Conservation (phyloP, 1,140 invertebrate species). For the Macrotrachela quadricornifera region DNA sequence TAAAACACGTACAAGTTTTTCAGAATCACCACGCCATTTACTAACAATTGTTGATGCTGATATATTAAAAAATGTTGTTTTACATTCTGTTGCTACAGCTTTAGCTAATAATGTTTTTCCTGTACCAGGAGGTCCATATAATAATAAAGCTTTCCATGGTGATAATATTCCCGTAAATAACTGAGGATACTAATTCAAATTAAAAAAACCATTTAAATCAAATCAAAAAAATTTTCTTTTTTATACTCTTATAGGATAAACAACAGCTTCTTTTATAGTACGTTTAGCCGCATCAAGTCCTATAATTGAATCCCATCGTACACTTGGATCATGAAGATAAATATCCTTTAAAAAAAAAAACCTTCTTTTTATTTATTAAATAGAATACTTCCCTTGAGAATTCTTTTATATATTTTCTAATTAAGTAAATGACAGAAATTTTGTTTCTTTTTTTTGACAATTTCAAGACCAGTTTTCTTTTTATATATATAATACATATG, state of each 20-base stretch:
- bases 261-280: constrained; percentile 52
- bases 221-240: neutral
- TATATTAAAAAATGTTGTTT: constrained; percentile 72
- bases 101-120: constrained; percentile 72
- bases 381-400: too few species aligned
- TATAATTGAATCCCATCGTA: constrained; percentile 40
- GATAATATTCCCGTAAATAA: constrained; percentile 53
- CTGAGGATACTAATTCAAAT: constrained; percentile 42
- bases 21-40: constrained; percentile 82
- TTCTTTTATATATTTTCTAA: too few species aligned
- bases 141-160: constrained; percentile 59
- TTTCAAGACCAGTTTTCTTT: too few species aligned
- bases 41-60: constrained; percentile 64
- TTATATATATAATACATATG: too few species aligned
- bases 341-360: constrained; percentile 36
- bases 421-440: too few species aligned
- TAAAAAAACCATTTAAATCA: too few species aligned
- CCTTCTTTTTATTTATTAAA: too few species aligned
- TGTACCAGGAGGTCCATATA: constrained; percentile 61
- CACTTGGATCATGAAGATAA: constrained; percentile 37
- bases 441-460: too few species aligned
- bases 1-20: constrained; percentile 58
- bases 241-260: constrained; percentile 49
- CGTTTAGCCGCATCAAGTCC: constrained; percentile 34
- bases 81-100: constrained; percentile 58